Percentiles rank a stretch among this genome's conserved stretches.
These are phyloP conservation scores for Macaria liturata DNA, from an alignment of 2,888 invertebrate species.

Conservation along the genomic window DNA sequence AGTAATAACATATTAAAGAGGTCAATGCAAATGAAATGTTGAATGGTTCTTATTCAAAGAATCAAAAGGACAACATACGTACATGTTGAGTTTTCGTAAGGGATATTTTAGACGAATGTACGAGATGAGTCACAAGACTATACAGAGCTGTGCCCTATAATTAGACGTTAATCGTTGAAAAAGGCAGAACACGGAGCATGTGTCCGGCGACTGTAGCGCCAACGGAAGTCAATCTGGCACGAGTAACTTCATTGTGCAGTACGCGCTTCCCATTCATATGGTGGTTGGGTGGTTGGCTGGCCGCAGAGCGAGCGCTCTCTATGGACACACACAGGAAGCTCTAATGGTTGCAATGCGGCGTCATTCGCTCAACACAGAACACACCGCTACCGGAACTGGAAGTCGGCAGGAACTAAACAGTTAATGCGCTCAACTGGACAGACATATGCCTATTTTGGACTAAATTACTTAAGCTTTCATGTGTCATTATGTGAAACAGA, in stretches of 20 bases:
- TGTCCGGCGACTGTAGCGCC: conserved; percentile 52
- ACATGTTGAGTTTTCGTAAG: too few species aligned
- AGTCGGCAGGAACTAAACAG: conserved; percentile 69
- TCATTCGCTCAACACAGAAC: conserved; percentile 39
- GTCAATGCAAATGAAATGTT: too few species aligned
- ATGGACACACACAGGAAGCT: conserved; percentile 65
- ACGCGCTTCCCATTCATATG: conserved; percentile 66
- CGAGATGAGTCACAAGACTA: conserved; percentile 67
- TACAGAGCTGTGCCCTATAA: conserved; percentile 73
- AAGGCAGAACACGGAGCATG: conserved; percentile 68
- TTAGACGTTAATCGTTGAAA: conserved; percentile 79
- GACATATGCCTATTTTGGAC: conserved; percentile 23
- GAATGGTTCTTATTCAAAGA: too few species aligned
- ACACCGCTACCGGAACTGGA: conserved; percentile 72
- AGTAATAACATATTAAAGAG: conserved; percentile 44
- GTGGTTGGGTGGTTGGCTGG: conserved; percentile 47
- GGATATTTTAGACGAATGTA: too few species aligned
- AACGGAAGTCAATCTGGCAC: conserved; percentile 75
- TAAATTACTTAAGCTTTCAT: too few species aligned
- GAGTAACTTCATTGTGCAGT: conserved; percentile 70
- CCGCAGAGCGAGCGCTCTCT: conserved; percentile 59
- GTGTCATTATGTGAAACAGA: too few species aligned
- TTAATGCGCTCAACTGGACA: conserved; percentile 49
- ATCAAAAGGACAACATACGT: too few species aligned
- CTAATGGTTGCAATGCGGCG: conserved; percentile 60